These are phyloP conservation scores for Aptenodytes patagonicus DNA, from an alignment of 2,113 vertebrate species.

Conservation along the genomic window DNA sequence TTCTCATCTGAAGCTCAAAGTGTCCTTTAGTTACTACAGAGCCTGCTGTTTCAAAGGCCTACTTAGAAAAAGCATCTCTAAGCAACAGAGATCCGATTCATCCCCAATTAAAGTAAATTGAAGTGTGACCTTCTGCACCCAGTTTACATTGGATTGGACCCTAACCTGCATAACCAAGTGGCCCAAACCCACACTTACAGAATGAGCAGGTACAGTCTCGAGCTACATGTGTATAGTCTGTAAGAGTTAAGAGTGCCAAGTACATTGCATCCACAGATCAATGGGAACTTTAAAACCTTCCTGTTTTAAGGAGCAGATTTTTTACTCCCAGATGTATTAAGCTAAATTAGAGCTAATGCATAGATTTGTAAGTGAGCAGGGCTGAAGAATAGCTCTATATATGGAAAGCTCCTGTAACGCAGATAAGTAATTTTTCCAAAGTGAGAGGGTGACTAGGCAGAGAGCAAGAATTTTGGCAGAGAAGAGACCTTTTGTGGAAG, in stretches of 20 bases:
- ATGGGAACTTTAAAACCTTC: background rate
- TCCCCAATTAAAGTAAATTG: background rate
- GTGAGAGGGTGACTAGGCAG: background rate
- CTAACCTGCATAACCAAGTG: background rate
- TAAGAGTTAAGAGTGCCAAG: background rate
- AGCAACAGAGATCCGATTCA: background rate
- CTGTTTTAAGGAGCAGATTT: background rate
- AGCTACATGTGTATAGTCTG: background rate
- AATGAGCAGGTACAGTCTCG: background rate
- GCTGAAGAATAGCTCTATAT: background rate
- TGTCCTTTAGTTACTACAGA: background rate
- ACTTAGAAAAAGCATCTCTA: background rate
- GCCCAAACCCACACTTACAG: background rate
- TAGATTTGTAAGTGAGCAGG: background rate
- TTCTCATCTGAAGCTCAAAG: background rate
- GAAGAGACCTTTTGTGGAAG: slow-evolving; percentile 15
- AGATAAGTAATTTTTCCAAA: slow-evolving; percentile 7
- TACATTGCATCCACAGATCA: background rate
- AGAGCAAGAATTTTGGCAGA: background rate
- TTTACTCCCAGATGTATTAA: background rate
- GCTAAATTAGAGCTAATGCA: background rate
- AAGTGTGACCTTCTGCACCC: background rate
- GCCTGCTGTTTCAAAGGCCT: background rate
- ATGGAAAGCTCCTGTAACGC: slow-evolving; percentile 19
- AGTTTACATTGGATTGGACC: background rate